phyloP scores from a whole-genome alignment of 2,113 vertebrate species.

The Nematolebias whitei region DNA sequence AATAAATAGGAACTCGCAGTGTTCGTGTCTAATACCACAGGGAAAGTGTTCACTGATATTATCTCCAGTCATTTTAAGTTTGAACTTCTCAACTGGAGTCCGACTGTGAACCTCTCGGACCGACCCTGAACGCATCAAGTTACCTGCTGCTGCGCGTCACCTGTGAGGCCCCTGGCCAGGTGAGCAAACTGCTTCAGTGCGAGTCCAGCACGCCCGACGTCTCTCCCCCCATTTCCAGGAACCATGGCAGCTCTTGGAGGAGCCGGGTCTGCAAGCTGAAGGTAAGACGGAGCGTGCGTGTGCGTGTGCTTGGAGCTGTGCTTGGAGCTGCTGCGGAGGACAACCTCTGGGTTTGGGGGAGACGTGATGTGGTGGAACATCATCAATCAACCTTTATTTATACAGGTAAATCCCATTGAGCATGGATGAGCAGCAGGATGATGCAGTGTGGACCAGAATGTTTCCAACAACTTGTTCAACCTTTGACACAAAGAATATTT shows the following conservation, averaged over 20 bases:
- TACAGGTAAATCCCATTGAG: too few species aligned
- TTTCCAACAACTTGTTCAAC: too few species aligned
- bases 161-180: slow-evolving; percentile 55
- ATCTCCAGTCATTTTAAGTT: background rate
- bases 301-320: too few species aligned
- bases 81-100: background rate
- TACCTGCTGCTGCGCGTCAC: slow-evolving; percentile 48
- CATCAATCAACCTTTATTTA: too few species aligned
- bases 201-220: slow-evolving; percentile 14
- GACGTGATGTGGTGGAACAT: too few species aligned
- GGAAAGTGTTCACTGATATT: background rate
- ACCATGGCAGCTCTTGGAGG: slow-evolving; percentile 51
- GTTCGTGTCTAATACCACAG: background rate
- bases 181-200: slow-evolving; percentile 37
- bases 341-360: too few species aligned
- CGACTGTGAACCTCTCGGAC: background rate
- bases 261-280: slow-evolving; percentile 51
- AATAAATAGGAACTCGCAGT: too few species aligned
- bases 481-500: too few species aligned
- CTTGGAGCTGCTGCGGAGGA: too few species aligned
- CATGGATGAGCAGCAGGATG: too few species aligned
- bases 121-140: slow-evolving; percentile 42
- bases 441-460: too few species aligned
- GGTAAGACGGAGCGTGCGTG: too few species aligned
- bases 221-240: slow-evolving; percentile 36